Evolutionary conservation across 92 coral and sea anemone genomes (phyloP), one percentile per base, ranked within the genome.

Genomic region (Nematostella vectensis): DNA sequence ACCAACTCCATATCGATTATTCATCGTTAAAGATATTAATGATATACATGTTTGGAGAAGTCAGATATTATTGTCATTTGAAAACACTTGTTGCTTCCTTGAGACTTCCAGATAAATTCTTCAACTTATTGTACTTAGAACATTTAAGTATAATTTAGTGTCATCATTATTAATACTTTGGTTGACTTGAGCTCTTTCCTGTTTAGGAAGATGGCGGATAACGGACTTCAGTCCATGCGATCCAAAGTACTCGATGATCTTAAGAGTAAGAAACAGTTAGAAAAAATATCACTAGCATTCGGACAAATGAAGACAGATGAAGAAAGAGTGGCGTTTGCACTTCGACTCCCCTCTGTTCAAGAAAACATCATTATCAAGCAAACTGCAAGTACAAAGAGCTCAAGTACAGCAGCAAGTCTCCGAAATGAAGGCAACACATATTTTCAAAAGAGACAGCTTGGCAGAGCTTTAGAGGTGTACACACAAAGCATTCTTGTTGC

Each of bases 371-470:
- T 25, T 9, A 66, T 81, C 31, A 16, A 68, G 48, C 91, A 85
- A 21, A 47, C 45, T 6, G 77, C 62, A 24, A 66, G 39, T 15
- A 55, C 50, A 29, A 89, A 89, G 58, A 77, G 95, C 27, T 75
- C 84, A 0, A 39, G 61, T 9, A 37, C 56, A 43, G 81, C 97
- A 11, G 57, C 53, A 4, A 65, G 68, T 29, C 36, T 80, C 27
- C 81, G 97, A 38, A 62, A 57, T 24, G 82, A 81, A 55, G 97
- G 97, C 17, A 89, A 89, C 76, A 73, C 61, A 16, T 55, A 71
- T 12, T 89, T 72, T 36, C 87, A 85, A 36, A 70, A 65, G 39
- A 81, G 81, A 48, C 58, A 50, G 27, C 72, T 59, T 51, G 26
- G 2, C 20, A 58, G 78, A 59, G 83, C 95, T 26, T 62, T 85